Evolutionary conservation across 2,888 invertebrate species (phyloP), one percentile per base, ranked within the genome.

Genomic region (Oligia fasciuncula): DNA sequence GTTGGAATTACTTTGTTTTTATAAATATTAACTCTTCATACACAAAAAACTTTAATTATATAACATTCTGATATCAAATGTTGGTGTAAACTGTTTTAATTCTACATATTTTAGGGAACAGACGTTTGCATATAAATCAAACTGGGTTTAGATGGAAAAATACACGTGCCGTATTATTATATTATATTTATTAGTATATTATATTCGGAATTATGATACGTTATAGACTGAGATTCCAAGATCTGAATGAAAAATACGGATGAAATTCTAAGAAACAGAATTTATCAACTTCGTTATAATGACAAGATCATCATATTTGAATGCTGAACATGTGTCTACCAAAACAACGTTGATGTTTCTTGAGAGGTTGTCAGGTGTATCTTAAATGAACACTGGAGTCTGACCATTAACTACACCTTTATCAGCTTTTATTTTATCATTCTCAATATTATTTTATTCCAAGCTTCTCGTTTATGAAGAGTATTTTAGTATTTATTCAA

Each of bases 1-100:
- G 85, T 87, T 84, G 43, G 13, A n/a, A 17, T 68, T 74, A 79
- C 65, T 62, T 73, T 87, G 85, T 85, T 85, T 85, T 85, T 74
- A 76, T 87, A 84, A 84, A 87, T 84, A 85, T 80, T 76, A 71
- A 67, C 67, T 79, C 62, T 62, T 46, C 57, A 57, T 46, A 73
- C 46, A 74, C 17, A 67, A 66, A 19, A 65, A 60, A 40, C 57
- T 71, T 71, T 46, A 76, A 71, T 69, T 77, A 73, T 83, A 76
- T 73, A 65, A 73, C 49, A 77, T 65, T 73, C 43, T 40, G 17
- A 6, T 57, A 54, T 60, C 54, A 76, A 80, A 80, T 81, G n/a
- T 76, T 80, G 35, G 9, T 77, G 19, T 49, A 19, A 46, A 73
- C 62, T 66, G 57, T 76, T 79, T 57, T 79, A 60, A 73, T 76